These are phyloP conservation scores for Leguminivora glycinivorella DNA, from an alignment of 1,140 invertebrate genomes.

Conservation along the genomic window DNA sequence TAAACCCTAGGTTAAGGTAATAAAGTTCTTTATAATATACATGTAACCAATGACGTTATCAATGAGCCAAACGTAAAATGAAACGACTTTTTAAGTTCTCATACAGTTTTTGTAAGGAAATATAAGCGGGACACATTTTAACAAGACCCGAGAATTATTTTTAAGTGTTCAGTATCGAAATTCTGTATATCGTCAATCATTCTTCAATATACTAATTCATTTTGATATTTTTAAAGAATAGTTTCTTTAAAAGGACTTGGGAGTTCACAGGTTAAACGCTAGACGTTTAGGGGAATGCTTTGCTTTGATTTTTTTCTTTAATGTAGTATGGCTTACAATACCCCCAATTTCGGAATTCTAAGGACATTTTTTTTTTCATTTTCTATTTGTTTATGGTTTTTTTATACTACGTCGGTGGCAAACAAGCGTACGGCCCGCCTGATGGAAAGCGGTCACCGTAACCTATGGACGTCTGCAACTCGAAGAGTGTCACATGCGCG, in stretches of 20 bases:
- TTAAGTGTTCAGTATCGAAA: no score
- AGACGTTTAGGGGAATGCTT: neutral
- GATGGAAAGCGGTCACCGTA: no score
- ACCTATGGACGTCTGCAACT: no score
- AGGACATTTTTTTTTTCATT: neutral
- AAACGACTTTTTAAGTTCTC: neutral
- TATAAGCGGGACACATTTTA: neutral
- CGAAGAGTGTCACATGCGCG: no score
- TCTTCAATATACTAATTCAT: no score
- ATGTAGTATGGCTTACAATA: neutral
- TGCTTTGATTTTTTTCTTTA: neutral
- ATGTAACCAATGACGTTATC: constrained; percentile 3
- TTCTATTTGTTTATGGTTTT: no score
- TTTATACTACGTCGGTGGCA: no score
- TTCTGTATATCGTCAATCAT: no score
- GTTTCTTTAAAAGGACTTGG: no score
- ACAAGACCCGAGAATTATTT: no score
- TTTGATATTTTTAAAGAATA: no score
- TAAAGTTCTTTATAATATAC: constrained; percentile 4
- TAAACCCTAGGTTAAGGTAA: neutral
- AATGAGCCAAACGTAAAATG: neutral
- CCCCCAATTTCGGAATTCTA: neutral
- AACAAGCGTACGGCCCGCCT: no score
- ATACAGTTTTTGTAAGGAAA: neutral
- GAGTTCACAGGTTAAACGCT: neutral